These are phyloP conservation scores for Larimichthys crocea DNA, from an alignment of 2,113 vertebrate species.

Conservation along the genomic window DNA sequence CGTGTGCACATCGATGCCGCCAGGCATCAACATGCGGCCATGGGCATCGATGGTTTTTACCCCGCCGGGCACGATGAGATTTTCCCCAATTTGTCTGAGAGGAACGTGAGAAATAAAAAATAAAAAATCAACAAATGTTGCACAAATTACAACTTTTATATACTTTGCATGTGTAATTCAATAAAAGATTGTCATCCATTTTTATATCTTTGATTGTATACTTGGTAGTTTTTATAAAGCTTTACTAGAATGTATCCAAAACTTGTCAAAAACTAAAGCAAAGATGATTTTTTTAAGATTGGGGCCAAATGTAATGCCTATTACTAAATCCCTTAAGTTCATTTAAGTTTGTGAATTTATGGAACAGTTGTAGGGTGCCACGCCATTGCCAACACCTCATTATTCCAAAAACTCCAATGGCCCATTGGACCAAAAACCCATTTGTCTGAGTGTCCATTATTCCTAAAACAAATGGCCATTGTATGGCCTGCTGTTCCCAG, in stretches of 20 bases:
- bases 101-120: not conserved
- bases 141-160: not conserved
- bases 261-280: not conserved
- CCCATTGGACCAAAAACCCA: too few relatives aligned
- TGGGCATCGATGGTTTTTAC: constrained; percentile 98
- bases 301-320: too few relatives aligned
- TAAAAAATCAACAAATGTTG: not conserved
- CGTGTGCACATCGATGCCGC: constrained; percentile 96
- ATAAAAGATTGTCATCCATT: not conserved
- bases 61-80: constrained; percentile 96
- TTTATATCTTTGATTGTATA: not conserved
- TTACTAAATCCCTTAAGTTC: too few relatives aligned
- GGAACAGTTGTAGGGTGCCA: too few relatives aligned
- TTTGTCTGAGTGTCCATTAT: too few relatives aligned
- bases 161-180: not conserved
- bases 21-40: constrained; percentile 95
- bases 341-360: too few relatives aligned
- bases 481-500: too few relatives aligned
- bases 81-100: constrained; percentile 97
- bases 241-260: not conserved
- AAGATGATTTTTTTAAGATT: too few relatives aligned
- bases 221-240: not conserved
- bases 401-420: too few relatives aligned
- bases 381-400: too few relatives aligned
- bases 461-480: too few relatives aligned